Evolutionary conservation across 2,888 invertebrate species (phyloP).

Genomic region (Salticus scenicus): DNA sequence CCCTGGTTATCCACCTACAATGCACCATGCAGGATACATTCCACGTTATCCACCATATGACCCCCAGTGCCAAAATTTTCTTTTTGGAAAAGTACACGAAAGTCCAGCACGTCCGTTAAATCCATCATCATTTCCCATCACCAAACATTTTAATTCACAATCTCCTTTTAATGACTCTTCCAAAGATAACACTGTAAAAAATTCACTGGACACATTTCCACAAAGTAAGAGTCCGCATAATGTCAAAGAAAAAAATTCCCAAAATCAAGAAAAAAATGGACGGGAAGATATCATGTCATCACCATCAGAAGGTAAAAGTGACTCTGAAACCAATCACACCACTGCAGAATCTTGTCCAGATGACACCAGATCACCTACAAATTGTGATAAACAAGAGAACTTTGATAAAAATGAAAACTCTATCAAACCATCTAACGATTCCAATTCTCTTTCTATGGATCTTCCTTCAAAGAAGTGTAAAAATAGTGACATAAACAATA

Average conservation of each 20-base stretch:
- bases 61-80: slow-evolving; percentile 67
- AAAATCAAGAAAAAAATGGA: slow-evolving; percentile 48
- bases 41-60: slow-evolving; percentile 61
- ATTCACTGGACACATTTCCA: slow-evolving; percentile 32
- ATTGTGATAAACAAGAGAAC: slow-evolving; percentile 58
- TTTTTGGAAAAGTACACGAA: slow-evolving; percentile 49
- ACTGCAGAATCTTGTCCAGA: slow-evolving; percentile 63
- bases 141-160: slow-evolving; percentile 56
- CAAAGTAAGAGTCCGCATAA: slow-evolving; percentile 48
- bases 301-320: slow-evolving; percentile 55
- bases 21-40: slow-evolving; percentile 63
- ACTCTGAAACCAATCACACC: slow-evolving; percentile 57
- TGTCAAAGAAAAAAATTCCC: slow-evolving; percentile 39
- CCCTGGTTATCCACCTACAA: slow-evolving; percentile 62
- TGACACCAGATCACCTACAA: slow-evolving; percentile 55
- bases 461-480: slow-evolving; percentile 35
- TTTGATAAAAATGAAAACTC: slow-evolving; percentile 51
- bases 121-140: slow-evolving; percentile 46
- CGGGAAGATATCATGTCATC: slow-evolving; percentile 46
- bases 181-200: slow-evolving; percentile 51
- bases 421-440: slow-evolving; percentile 36
- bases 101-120: slow-evolving; percentile 44
- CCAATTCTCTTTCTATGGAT: slow-evolving; percentile 48
- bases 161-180: slow-evolving; percentile 45
- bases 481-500: slow-evolving; percentile 28